These are phyloP conservation scores for Erithacus rubecula DNA, from an alignment of 2,797 vertebrate species.

Conservation along the genomic window DNA sequence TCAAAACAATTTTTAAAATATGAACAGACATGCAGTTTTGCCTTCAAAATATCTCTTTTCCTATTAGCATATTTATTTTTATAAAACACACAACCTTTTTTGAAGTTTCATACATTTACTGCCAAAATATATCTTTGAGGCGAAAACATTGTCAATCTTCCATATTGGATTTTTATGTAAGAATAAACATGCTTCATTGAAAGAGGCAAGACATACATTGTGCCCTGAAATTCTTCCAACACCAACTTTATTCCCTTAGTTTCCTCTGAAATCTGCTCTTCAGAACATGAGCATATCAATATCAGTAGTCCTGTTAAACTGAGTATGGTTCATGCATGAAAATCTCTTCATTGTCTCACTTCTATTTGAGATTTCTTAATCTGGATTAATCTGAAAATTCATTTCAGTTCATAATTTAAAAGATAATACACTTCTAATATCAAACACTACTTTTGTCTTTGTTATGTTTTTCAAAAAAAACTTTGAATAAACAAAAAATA, in stretches of 20 bases:
- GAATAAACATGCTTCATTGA: background rate
- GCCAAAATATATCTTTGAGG: background rate
- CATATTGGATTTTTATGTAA: background rate
- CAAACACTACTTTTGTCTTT: background rate
- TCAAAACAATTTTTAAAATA: background rate
- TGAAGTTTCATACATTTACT: background rate
- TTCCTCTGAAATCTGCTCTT: background rate
- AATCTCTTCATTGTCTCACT: background rate
- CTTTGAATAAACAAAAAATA: background rate
- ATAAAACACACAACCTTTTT: background rate
- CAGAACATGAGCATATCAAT: background rate
- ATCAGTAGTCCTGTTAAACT: background rate
- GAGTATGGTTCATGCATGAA: background rate
- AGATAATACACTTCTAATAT: background rate
- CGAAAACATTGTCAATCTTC: background rate
- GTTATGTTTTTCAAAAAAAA: background rate
- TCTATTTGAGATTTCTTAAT: background rate
- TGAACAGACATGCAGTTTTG: rapidly evolving
- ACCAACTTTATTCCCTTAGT: background rate
- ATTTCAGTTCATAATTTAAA: background rate
- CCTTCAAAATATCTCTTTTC: background rate
- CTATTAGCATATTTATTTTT: background rate
- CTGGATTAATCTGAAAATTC: background rate
- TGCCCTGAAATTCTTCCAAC: background rate
- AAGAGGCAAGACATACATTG: background rate